phyloP scores from a whole-genome alignment of 2,888 invertebrate genomes.

The Polyploca ridens region DNA sequence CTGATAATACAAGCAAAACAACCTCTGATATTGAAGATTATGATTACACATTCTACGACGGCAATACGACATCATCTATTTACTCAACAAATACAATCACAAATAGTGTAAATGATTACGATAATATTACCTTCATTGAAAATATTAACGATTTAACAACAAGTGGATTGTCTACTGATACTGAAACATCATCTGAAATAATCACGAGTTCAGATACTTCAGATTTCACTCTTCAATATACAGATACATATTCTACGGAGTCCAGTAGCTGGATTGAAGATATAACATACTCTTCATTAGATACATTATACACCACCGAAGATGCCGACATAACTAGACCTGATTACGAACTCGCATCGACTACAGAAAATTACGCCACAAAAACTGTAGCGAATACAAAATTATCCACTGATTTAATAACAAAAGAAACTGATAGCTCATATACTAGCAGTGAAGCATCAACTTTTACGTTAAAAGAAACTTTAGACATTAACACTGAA shows the following conservation, averaged over 20 bases:
- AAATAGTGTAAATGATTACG: conserved; percentile 17
- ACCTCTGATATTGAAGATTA: conserved; percentile 37
- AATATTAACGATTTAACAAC: conserved; percentile 17
- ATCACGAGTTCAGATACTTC: conserved; percentile 13
- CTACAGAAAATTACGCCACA: background rate
- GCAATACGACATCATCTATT: conserved; percentile 15
- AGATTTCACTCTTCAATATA: conserved; percentile 14
- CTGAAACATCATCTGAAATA: conserved; percentile 8
- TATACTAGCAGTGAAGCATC: background rate
- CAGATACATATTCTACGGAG: conserved; percentile 7
- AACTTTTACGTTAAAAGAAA: background rate
- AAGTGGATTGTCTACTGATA: conserved; percentile 19
- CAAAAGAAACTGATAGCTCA: background rate
- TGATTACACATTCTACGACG: conserved; percentile 39
- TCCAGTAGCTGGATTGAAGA: background rate
- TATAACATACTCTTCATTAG: background rate
- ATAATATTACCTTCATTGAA: conserved; percentile 15
- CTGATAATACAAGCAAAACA: conserved; percentile 24
- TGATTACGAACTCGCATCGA: background rate
- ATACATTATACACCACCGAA: background rate
- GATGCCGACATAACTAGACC: background rate
- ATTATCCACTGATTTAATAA: background rate
- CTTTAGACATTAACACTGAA: background rate
- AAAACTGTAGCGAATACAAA: background rate
- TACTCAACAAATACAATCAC: conserved; percentile 17